phyloP scores from a whole-genome alignment of 2,797 vertebrate species.

The Neosilurus hyrtlii region DNA sequence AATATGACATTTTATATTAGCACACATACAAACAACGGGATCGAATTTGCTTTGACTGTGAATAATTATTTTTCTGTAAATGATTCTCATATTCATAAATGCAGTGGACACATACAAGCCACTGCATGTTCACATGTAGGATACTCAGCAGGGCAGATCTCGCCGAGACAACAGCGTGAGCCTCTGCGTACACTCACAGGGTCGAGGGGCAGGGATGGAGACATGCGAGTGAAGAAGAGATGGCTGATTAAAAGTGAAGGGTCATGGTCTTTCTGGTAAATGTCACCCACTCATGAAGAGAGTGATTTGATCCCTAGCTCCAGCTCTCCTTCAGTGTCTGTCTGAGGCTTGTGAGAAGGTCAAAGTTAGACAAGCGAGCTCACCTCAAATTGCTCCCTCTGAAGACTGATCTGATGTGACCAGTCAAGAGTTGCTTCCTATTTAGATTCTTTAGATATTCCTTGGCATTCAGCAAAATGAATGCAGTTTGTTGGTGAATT shows the following conservation, averaged over 20 bases:
- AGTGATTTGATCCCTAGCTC: slow-evolving; percentile 73
- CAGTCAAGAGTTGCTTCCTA: slow-evolving; percentile 2
- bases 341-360: slow-evolving; percentile 68
- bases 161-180: slow-evolving; percentile 6
- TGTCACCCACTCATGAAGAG: slow-evolving; percentile 70
- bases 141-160: not conserved
- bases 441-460: not conserved
- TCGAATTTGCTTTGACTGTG: not conserved
- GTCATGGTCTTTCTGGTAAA: slow-evolving; percentile 80
- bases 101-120: not conserved
- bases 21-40: not conserved
- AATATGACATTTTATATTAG: not conserved
- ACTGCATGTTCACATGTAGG: not conserved
- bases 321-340: slow-evolving; percentile 49
- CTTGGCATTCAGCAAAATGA: not conserved
- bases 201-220: slow-evolving; percentile 9
- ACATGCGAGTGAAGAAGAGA: slow-evolving; percentile 32
- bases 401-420: slow-evolving; percentile 22
- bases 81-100: not conserved
- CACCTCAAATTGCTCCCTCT: slow-evolving; percentile 52
- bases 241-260: slow-evolving; percentile 65
- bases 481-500: too few relatives aligned
- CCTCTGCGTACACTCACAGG: slow-evolving; percentile 17
- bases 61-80: not conserved
- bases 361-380: slow-evolving; percentile 57